Evolutionary conservation across 1,140 invertebrate species (phyloP), one percentile per base, ranked within the genome.

Genomic region (Listronotus oregonensis): DNA sequence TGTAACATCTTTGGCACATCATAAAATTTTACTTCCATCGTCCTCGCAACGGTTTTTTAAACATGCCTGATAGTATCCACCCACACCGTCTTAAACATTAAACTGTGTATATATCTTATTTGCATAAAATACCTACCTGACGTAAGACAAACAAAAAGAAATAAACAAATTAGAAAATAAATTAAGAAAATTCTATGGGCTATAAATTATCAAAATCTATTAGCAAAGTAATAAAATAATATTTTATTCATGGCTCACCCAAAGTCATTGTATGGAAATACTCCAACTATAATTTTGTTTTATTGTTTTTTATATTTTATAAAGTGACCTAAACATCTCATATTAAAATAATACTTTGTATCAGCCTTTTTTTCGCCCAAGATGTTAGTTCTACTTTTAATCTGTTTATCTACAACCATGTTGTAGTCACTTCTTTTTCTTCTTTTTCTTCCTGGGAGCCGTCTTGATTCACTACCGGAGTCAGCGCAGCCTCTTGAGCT

Each of bases 191-290:
- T 58, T 58, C 42, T 58, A 58, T 58, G 42, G 56, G 56, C 43
- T 11, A 58, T 58, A 58, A 58, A 58, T 58, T 58, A 58, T 58
- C 56, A 31, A 58, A 58, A 58, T 58, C 56, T 58, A 46, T 58
- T 58, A 58, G 56, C 56, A 43, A 44, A 15, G 56, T 58, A 47
- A 58, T 58, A 58, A 58, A 58, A 46, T 27, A 27, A 3, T 58
- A 58, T 47, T 40, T 34, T 58, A 40, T 31, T 11, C 40, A 11
- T 21, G 15, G 21, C 32, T 58, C 56, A 47, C 42, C 56, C 56
- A 44, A 32, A 21, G 56, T 40, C 42, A 58, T 58, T 58, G 56
- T 58, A 47, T 58, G 56, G 56, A 58, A 58, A 58, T 58, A n/a
- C n/a, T n/a, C n/a, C n/a, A n/a, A n/a, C n/a, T n/a, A n/a, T n/a